Percentiles rank a stretch among this genome's conserved stretches.
Evolutionary conservation across 2,888 invertebrate species (phyloP).

Genomic region (Trichogramma evanescens): DNA sequence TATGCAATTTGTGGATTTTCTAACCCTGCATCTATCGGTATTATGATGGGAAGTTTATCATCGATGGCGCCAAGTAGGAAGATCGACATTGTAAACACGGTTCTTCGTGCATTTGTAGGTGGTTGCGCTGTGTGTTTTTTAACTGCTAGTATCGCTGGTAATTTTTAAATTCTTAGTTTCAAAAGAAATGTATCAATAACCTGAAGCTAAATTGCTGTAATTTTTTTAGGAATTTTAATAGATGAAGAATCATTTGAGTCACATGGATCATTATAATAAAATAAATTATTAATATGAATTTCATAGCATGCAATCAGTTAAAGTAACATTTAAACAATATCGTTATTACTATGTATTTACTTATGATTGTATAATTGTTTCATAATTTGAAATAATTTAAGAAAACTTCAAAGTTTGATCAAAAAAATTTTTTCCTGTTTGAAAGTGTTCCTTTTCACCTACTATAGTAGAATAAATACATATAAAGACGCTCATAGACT

Average conservation of each 20-base stretch:
- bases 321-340: no score
- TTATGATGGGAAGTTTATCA: slow-evolving; percentile 70
- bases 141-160: slow-evolving; percentile 83
- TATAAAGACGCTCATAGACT: no score
- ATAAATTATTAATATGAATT: no score
- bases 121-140: slow-evolving; percentile 79
- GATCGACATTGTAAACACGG: slow-evolving; percentile 59
- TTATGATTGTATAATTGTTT: no score
- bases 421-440: no score
- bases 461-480: no score
- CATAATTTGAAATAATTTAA: no score
- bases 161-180: slow-evolving; percentile 20
- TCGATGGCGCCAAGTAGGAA: slow-evolving; percentile 70
- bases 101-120: slow-evolving; percentile 69
- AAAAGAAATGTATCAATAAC: neutral
- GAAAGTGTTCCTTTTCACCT: no score
- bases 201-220: neutral
- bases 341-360: no score
- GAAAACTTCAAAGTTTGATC: no score
- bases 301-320: no score
- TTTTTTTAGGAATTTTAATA: slow-evolving; percentile 34
- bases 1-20: slow-evolving; percentile 88
- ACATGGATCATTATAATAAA: neutral
- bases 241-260: slow-evolving; percentile 27
- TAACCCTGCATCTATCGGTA: slow-evolving; percentile 79